Conservation (phyloP, 2,113 vertebrate genomes). For the Actenoides hombroni region DNA sequence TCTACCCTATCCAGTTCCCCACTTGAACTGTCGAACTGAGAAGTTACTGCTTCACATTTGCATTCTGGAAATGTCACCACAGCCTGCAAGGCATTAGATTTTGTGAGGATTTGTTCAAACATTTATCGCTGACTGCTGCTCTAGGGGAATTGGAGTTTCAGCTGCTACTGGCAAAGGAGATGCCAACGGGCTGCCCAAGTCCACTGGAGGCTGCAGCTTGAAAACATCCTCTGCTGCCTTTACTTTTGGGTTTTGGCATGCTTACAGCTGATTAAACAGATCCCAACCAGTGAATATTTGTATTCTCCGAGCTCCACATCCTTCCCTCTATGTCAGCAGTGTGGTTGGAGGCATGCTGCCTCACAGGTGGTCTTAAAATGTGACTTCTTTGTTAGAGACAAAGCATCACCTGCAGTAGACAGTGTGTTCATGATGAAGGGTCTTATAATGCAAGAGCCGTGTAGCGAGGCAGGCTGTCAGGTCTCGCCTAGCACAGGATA, state of each 20-base stretch:
- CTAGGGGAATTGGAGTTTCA: background rate
- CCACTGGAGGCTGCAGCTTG: background rate
- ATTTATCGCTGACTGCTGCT: background rate
- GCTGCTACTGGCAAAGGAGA: background rate
- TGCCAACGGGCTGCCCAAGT: background rate
- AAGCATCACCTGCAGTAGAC: background rate
- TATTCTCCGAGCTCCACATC: background rate
- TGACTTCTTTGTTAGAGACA: background rate
- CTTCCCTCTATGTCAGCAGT: background rate
- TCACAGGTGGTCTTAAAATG: background rate
- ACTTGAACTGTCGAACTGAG: background rate
- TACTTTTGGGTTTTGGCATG: background rate
- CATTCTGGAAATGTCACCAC: background rate
- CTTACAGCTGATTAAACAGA: background rate
- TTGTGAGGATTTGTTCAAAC: background rate
- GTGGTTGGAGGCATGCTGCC: background rate
- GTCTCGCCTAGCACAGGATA: background rate
- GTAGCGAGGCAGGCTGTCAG: background rate
- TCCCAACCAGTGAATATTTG: background rate
- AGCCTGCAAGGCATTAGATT: background rate
- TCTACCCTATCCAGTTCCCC: background rate
- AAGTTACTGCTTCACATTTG: background rate
- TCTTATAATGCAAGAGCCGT: fast-evolving
- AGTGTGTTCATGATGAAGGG: background rate
- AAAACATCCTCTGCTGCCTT: background rate